Evolutionary conservation across 2,797 vertebrate genomes (phyloP).

Genomic region (Momotus momota): DNA sequence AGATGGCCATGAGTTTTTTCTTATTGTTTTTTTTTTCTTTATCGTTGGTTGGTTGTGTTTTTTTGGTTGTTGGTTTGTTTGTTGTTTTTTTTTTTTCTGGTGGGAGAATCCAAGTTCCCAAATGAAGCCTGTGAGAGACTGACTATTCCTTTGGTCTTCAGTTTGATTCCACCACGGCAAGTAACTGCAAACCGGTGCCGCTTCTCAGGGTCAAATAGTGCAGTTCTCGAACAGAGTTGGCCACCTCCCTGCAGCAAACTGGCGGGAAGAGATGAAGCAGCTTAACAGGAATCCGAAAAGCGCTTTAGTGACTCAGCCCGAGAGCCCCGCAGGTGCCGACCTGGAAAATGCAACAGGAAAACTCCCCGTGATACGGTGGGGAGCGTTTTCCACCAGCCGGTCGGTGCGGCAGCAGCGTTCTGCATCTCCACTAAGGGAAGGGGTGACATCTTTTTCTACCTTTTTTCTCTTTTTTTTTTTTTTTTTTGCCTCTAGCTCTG

Average conservation of each 20-base stretch:
- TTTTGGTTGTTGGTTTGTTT: rapidly evolving
- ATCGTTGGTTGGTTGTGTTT: background rate
- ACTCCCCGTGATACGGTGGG: background rate
- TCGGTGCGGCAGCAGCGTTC: background rate
- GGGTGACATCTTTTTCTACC: background rate
- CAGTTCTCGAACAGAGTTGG: slow-evolving; percentile 46
- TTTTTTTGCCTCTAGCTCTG: background rate
- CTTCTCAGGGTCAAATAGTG: slow-evolving; percentile 61
- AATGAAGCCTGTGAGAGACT: background rate
- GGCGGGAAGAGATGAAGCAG: slow-evolving; percentile 23
- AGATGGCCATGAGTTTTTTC: slow-evolving; percentile 42
- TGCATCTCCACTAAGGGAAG: background rate
- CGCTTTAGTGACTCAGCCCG: background rate
- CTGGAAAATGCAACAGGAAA: background rate
- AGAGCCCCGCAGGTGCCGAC: background rate
- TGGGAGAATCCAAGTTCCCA: background rate
- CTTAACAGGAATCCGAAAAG: background rate
- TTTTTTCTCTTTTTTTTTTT: background rate
- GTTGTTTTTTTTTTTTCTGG: background rate
- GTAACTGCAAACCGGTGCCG: slow-evolving; percentile 30
- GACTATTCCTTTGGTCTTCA: background rate
- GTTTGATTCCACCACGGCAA: background rate
- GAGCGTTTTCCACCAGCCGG: background rate
- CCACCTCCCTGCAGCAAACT: slow-evolving; percentile 36
- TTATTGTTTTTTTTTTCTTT: rapidly evolving